phyloP scores from a whole-genome alignment of 2,113 vertebrate genomes.

The Xyliphius kryptos region DNA sequence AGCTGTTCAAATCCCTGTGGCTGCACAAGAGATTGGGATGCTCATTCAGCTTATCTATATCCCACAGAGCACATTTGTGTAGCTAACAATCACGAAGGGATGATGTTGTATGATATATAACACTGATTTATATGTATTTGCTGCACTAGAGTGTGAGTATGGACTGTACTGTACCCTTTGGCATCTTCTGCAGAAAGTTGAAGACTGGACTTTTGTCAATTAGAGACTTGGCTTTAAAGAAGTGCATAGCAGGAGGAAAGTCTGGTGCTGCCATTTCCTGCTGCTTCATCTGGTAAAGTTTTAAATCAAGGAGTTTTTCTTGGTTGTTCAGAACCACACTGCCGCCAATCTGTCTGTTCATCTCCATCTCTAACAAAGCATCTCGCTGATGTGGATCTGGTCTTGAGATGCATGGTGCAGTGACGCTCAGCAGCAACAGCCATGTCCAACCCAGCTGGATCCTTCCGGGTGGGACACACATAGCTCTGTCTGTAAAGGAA shows the following conservation, averaged over 20 bases:
- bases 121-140: too few species aligned
- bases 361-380: too few species aligned
- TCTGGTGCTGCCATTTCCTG: constrained; percentile 57
- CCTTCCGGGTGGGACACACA: not conserved
- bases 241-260: constrained; percentile 80
- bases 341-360: constrained; percentile 56
- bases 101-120: too few species aligned
- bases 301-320: constrained; percentile 63
- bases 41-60: too few species aligned
- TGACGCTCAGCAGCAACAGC: not conserved
- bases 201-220: constrained; percentile 77
- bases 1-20: too few species aligned
- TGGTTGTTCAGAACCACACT: constrained; percentile 54
- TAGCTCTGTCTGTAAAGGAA: too few species aligned
- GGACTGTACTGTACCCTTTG: constrained; percentile 81
- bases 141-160: too few species aligned
- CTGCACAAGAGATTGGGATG: too few species aligned
- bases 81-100: too few species aligned
- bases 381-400: too few species aligned
- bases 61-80: too few species aligned
- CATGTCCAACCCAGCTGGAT: not conserved
- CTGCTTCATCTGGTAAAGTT: constrained; percentile 65
- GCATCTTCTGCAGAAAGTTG: constrained; percentile 77
- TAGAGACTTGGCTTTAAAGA: constrained; percentile 72
- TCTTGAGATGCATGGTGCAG: not conserved